Evolutionary conservation across 2,113 vertebrate genomes (phyloP).

Genomic region (Salvator merianae): DNA sequence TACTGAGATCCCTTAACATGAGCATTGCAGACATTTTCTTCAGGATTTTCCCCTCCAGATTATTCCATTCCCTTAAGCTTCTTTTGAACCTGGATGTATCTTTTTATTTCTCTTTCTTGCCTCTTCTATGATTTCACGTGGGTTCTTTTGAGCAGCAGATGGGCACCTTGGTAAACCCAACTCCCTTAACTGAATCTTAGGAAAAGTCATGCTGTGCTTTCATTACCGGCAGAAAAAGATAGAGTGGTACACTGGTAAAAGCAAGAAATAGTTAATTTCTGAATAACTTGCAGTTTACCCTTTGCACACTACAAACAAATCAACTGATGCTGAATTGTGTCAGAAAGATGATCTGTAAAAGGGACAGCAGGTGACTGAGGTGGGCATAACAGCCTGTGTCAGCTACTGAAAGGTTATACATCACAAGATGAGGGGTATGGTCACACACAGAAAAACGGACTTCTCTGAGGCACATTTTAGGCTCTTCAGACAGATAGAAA

Average conservation of each 20-base stretch:
- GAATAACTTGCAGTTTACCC: not conserved
- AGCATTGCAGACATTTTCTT: conserved; percentile 67
- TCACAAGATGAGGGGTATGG: no score
- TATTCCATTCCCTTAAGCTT: conserved; percentile 32
- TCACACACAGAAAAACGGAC: no score
- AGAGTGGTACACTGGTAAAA: not conserved
- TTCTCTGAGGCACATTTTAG: no score
- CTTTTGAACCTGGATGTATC: conserved; percentile 26
- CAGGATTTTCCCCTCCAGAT: conserved; percentile 55
- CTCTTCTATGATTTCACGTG: conserved; percentile 5
- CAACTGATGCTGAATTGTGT: not conserved
- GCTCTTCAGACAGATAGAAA: no score
- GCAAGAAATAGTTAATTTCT: not conserved
- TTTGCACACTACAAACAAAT: not conserved
- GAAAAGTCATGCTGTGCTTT: conserved; percentile 32
- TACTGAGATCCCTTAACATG: conserved; percentile 41
- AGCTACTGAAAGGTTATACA: not conserved
- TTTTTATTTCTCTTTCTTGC: not conserved
- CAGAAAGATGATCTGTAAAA: not conserved
- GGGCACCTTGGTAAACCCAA: conserved; percentile 11
- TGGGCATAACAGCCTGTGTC: not conserved
- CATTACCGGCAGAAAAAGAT: conserved; percentile 41
- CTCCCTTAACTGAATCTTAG: conserved; percentile 2
- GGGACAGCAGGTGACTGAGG: not conserved
- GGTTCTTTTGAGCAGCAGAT: conserved; percentile 14